A percentile compares a stretch with the other conserved stretches of the same genome.
phyloP scores from a whole-genome alignment of 2,888 invertebrate species.

The Leucania comma region DNA sequence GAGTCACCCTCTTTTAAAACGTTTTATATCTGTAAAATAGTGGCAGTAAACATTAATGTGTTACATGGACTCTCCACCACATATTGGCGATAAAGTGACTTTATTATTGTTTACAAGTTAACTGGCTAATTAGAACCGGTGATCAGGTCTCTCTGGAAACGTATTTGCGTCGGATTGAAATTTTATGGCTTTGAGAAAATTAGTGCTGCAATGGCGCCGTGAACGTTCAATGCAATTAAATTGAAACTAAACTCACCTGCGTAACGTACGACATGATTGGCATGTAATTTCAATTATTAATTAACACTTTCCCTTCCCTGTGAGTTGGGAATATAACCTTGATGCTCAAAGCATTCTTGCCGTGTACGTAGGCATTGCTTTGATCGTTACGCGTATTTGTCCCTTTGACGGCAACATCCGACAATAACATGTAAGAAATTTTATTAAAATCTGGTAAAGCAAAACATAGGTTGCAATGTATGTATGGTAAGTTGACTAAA shows the following conservation, averaged over 20 bases:
- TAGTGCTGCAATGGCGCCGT: slow-evolving; percentile 43
- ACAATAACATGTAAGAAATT: not conserved
- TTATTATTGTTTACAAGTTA: slow-evolving; percentile 57
- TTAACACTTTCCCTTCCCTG: slow-evolving; percentile 23
- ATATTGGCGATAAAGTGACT: slow-evolving; percentile 6
- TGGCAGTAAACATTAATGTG: slow-evolving; percentile 55
- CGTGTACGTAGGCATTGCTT: slow-evolving; percentile 15
- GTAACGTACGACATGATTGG: slow-evolving; percentile 34
- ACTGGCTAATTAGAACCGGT: slow-evolving; percentile 50
- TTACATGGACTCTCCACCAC: slow-evolving; percentile 33
- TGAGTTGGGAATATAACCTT: slow-evolving; percentile 11
- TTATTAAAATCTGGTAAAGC: not conserved
- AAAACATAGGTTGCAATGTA: not conserved
- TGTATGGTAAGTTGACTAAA: too few species aligned
- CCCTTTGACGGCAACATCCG: not conserved
- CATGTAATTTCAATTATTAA: slow-evolving; percentile 45
- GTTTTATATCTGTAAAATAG: slow-evolving; percentile 63
- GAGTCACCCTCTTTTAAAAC: slow-evolving; percentile 43
- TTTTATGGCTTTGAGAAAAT: slow-evolving; percentile 66
- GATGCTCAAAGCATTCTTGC: slow-evolving; percentile 33
- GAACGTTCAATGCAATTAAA: slow-evolving; percentile 59
- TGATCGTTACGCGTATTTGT: slow-evolving; percentile 17
- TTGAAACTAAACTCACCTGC: slow-evolving; percentile 38
- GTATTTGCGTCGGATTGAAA: slow-evolving; percentile 55
- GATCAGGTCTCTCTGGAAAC: slow-evolving; percentile 49